phyloP scores from a whole-genome alignment of 2,113 vertebrate genomes.

The Psittacula cyanocephala region DNA sequence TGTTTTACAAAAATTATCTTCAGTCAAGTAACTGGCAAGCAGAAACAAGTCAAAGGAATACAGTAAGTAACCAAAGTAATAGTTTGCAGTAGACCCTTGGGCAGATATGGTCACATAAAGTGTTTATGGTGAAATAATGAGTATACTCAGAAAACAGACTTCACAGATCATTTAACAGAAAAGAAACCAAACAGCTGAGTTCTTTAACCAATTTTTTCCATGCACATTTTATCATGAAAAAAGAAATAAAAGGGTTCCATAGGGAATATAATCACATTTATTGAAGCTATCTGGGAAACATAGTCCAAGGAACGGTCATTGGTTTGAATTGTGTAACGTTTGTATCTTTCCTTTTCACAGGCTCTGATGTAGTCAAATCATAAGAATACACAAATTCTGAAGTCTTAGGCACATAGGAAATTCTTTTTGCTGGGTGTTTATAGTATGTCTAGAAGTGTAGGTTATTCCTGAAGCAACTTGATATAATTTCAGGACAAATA shows the following conservation, averaged over 20 bases:
- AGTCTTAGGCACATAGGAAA: background rate
- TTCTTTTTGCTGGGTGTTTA: background rate
- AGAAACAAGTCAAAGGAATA: background rate
- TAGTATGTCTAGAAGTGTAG: background rate
- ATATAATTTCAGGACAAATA: background rate
- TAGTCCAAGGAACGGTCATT: background rate
- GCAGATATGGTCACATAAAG: background rate
- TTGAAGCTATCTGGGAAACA: background rate
- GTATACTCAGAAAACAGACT: background rate
- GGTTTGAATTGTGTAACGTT: background rate
- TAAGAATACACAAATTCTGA: background rate
- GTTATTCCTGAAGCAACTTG: background rate
- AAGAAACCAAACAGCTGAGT: accelerated
- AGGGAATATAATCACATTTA: background rate
- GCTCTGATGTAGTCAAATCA: background rate
- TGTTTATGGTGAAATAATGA: conserved; percentile 8
- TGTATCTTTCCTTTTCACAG: background rate
- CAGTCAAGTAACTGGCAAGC: background rate
- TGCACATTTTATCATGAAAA: background rate
- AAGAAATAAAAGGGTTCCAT: background rate
- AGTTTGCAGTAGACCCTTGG: background rate
- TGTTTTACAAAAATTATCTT: background rate
- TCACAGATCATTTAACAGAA: background rate
- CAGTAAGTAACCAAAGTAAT: background rate
- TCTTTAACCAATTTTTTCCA: background rate